Evolutionary conservation across 2,888 invertebrate genomes (phyloP).

Genomic region (Tuta absoluta): DNA sequence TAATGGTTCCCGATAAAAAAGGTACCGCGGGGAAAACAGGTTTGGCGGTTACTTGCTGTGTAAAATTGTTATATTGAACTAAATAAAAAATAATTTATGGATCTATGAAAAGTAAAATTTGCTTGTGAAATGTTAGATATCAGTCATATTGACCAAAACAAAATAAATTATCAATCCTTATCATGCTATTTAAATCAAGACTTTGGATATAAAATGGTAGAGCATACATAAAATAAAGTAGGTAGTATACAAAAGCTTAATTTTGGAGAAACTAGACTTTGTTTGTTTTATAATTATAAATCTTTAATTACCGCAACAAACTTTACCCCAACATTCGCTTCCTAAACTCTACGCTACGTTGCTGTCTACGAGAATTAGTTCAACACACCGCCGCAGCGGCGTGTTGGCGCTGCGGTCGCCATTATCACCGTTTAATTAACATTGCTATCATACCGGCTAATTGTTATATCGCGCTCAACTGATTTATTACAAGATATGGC

Average conservation of each 20-base stretch:
- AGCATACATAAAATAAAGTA: too few species aligned
- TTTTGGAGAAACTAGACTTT: too few species aligned
- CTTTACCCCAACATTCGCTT: not conserved
- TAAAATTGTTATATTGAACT: not conserved
- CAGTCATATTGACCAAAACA: too few species aligned
- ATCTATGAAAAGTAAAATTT: not conserved
- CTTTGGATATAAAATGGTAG: too few species aligned
- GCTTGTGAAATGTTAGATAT: too few species aligned
- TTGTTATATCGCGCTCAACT: slow-evolving; percentile 80
- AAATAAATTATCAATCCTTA: too few species aligned
- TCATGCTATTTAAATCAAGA: too few species aligned
- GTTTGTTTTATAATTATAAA: too few species aligned
- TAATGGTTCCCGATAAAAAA: slow-evolving; percentile 17
- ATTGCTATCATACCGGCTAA: slow-evolving; percentile 80
- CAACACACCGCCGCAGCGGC: slow-evolving; percentile 44
- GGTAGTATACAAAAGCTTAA: too few species aligned
- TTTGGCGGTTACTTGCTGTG: not conserved
- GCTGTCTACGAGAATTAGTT: slow-evolving; percentile 39
- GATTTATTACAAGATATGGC: slow-evolving; percentile 76
- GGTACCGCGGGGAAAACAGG: slow-evolving; percentile 7
- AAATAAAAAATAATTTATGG: not conserved
- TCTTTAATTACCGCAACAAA: too few species aligned
- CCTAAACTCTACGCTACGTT: slow-evolving; percentile 4
- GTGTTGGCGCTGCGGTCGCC: slow-evolving; percentile 52
- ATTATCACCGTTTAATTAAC: slow-evolving; percentile 79